These are phyloP conservation scores for Drosophila yakuba DNA, from an alignment of 1,140 invertebrate genomes.

Conservation along the genomic window DNA sequence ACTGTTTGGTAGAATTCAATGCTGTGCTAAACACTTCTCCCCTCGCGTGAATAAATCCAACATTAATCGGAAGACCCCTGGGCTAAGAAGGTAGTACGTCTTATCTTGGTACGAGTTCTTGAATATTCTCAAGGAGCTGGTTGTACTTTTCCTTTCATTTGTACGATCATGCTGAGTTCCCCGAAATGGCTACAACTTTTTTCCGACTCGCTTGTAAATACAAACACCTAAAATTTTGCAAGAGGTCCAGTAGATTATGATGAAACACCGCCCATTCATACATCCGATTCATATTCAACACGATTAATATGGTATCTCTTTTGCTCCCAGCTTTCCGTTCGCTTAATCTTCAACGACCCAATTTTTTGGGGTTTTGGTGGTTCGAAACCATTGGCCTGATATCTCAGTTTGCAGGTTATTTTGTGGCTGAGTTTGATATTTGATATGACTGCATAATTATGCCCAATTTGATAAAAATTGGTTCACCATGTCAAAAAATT, in stretches of 20 bases:
- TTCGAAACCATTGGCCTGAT: constrained; percentile 17
- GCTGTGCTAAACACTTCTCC: not conserved
- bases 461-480: constrained; percentile 45
- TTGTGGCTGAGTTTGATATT: not conserved
- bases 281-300: constrained; percentile 49
- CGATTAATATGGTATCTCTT: constrained; percentile 48
- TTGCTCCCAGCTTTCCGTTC: constrained; percentile 34
- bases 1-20: constrained; percentile 9
- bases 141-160: not conserved
- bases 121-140: too few relatives aligned
- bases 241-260: constrained; percentile 26
- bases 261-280: constrained; percentile 34
- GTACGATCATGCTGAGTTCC: not conserved
- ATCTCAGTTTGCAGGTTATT: constrained; percentile 22
- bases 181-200: too few relatives aligned
- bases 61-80: not conserved
- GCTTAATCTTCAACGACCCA: constrained; percentile 33
- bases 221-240: constrained; percentile 20
- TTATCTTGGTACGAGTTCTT: too few relatives aligned
- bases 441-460: constrained; percentile 30
- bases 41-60: not conserved
- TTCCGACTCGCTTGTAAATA: constrained; percentile 17
- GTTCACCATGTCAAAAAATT: constrained; percentile 41
- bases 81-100: not conserved
- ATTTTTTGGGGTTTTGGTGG: constrained; percentile 25